Percentiles rank a stretch among this genome's conserved stretches.
Conservation (phyloP, 2,888 invertebrate genomes). For the Tolmerus cingulatus region DNA sequence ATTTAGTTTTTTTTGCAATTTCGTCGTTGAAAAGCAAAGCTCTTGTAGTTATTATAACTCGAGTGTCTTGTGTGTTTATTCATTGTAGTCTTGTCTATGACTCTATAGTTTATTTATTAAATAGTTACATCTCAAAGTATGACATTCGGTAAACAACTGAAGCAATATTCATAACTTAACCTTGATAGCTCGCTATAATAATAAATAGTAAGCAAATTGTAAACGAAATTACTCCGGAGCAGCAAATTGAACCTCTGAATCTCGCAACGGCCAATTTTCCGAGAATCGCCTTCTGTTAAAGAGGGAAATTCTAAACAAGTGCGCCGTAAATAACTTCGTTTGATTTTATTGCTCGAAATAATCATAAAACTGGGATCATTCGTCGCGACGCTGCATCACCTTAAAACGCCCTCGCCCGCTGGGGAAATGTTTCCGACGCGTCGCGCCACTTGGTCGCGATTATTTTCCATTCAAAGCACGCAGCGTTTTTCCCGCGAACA, state of each 20-base stretch:
- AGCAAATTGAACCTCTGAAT: not conserved
- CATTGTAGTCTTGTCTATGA: too few species aligned
- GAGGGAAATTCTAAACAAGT: not conserved
- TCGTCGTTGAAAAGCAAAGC: too few species aligned
- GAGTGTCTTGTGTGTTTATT: too few species aligned
- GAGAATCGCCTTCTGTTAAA: not conserved
- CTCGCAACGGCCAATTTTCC: not conserved
- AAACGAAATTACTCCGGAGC: not conserved
- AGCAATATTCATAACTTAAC: not conserved
- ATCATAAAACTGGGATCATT: not conserved
- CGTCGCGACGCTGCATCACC: not conserved
- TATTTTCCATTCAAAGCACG: constrained; percentile 17
- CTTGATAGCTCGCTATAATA: not conserved
- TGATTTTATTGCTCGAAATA: not conserved
- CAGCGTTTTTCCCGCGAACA: not conserved
- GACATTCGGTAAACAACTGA: not conserved
- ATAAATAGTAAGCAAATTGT: not conserved
- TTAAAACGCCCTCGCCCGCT: not conserved
- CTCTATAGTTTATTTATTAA: too few species aligned
- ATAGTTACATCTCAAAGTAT: too few species aligned
- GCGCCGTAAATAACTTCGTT: not conserved
- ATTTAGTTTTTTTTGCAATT: too few species aligned
- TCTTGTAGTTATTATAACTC: too few species aligned
- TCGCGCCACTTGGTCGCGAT: not conserved
- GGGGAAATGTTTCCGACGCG: not conserved